Conservation (phyloP, 2,888 invertebrate genomes). For the Stenodera caucasica region DNA sequence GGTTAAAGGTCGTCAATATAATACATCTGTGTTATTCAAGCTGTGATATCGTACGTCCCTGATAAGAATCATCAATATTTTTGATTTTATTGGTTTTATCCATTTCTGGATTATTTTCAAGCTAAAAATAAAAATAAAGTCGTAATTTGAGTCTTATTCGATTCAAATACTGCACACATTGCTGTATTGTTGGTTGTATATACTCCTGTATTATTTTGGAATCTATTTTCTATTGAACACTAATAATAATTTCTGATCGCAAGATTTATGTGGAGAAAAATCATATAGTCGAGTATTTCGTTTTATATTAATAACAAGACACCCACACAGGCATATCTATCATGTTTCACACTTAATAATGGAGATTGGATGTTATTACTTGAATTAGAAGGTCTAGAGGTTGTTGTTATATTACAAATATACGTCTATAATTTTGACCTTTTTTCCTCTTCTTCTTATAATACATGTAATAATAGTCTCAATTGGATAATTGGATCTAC, state of each 20-base stretch:
- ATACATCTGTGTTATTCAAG: neutral
- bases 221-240: neutral
- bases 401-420: slow-evolving; percentile 22
- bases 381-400: slow-evolving; percentile 36
- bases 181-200: too few species aligned
- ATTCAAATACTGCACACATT: too few species aligned
- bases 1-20: neutral
- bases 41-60: neutral
- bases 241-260: neutral
- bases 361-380: slow-evolving; percentile 33
- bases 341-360: slow-evolving; percentile 36
- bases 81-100: too few species aligned
- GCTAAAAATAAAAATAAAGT: too few species aligned
- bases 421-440: slow-evolving; percentile 35
- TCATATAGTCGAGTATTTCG: too few species aligned
- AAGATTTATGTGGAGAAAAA: too few species aligned
- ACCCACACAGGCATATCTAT: slow-evolving; percentile 31
- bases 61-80: neutral
- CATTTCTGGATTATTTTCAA: too few species aligned
- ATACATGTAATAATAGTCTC: slow-evolving; percentile 33
- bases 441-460: slow-evolving; percentile 27
- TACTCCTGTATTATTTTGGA: neutral
- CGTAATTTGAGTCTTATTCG: too few species aligned
- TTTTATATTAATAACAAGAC: slow-evolving; percentile 1
- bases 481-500: slow-evolving; percentile 45